phyloP scores from a whole-genome alignment of 1,140 invertebrate genomes.

The Belonocnema kinseyi region DNA sequence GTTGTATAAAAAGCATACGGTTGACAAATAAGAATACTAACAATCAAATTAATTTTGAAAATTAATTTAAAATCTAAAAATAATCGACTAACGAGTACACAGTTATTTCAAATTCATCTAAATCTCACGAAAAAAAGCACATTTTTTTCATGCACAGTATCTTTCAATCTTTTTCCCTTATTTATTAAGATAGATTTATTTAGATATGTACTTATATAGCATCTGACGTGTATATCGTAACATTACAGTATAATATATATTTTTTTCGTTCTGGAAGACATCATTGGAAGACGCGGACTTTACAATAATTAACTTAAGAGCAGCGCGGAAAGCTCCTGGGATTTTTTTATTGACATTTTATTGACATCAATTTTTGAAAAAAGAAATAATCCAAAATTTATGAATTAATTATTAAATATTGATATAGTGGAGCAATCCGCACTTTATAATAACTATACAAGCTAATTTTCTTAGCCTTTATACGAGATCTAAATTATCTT shows the following conservation, averaged over 20 bases:
- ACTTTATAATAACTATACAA: not conserved
- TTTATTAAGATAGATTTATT: constrained; percentile 22
- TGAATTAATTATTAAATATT: not conserved
- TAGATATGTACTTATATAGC: constrained; percentile 25
- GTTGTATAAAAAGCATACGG: constrained; percentile 6
- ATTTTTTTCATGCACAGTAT: constrained; percentile 33
- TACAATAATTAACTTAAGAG: constrained; percentile 7
- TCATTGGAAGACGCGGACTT: constrained; percentile 49
- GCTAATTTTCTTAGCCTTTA: not conserved
- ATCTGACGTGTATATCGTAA: constrained; percentile 42
- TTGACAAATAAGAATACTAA: not conserved
- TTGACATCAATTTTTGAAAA: no score
- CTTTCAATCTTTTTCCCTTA: constrained; percentile 9
- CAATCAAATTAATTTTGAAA: no score
- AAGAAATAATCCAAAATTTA: no score
- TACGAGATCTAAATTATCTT: not conserved
- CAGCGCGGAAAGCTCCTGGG: not conserved
- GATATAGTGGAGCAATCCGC: not conserved
- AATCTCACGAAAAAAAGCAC: not conserved
- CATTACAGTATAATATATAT: constrained; percentile 47
- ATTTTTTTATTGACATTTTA: not conserved
- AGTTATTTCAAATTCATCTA: not conserved
- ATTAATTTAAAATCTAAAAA: no score
- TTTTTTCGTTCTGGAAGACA: constrained; percentile 48
- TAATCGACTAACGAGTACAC: no score